Conservation (phyloP, 2,113 vertebrate species). For the Tragulus kanchil region DNA sequence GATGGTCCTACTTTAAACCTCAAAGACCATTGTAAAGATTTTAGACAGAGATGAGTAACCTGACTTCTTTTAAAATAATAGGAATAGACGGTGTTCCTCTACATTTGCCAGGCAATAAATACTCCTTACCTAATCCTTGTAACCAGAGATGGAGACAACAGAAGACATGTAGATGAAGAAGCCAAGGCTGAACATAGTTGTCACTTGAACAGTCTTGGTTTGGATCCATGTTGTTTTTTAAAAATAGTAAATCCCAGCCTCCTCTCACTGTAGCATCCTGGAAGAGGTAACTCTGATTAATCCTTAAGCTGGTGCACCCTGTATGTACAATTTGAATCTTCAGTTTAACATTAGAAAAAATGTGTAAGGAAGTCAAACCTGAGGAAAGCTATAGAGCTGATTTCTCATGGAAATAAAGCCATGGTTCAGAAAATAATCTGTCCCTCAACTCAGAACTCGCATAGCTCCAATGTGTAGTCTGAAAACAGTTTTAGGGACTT, state of each 20-base stretch:
- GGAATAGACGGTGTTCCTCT: slow-evolving; percentile 21
- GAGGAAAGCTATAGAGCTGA: neutral
- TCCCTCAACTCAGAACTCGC: slow-evolving; percentile 19
- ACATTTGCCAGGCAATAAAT: neutral
- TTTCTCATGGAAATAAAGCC: slow-evolving; percentile 40
- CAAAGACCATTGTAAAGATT: slow-evolving; percentile 18
- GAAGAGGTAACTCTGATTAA: neutral
- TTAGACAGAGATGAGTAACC: neutral
- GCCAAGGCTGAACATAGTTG: neutral
- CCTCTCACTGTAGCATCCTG: neutral
- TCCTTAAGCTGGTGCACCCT: neutral
- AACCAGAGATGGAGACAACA: neutral
- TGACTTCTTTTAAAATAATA: slow-evolving; percentile 40
- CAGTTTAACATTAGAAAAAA: slow-evolving; percentile 11
- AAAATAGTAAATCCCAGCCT: neutral
- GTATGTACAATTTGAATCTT: neutral
- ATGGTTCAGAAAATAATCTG: neutral
- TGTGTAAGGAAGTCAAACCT: slow-evolving; percentile 17
- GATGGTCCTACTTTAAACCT: slow-evolving; percentile 46
- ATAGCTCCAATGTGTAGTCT: neutral
- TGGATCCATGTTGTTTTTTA: neutral
- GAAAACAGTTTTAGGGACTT: neutral
- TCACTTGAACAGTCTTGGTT: neutral
- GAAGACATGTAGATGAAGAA: slow-evolving; percentile 24
- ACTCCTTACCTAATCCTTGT: neutral